Percentiles rank a stretch among this genome's conserved stretches.
phyloP scores from a whole-genome alignment of 2,113 vertebrate species.

The Lamprotornis superbus region DNA sequence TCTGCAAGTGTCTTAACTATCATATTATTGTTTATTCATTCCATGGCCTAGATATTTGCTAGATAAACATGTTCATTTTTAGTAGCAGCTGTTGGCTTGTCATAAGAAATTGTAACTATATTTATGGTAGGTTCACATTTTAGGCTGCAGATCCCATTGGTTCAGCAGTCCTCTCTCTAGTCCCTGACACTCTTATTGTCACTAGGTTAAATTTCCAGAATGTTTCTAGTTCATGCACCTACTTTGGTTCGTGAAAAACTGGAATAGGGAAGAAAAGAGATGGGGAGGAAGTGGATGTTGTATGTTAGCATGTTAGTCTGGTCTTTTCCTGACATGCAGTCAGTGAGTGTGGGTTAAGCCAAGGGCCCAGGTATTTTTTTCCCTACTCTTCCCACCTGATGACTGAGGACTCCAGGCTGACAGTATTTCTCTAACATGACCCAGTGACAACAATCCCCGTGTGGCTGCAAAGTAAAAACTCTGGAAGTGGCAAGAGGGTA shows the following conservation, averaged over 20 bases:
- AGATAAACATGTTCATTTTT: not conserved
- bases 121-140: not conserved
- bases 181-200: not conserved
- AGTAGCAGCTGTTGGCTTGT: not conserved
- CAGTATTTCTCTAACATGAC: not conserved
- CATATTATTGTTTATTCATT: not conserved
- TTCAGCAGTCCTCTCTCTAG: not conserved
- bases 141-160: not conserved
- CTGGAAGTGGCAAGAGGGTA: not conserved
- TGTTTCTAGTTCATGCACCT: not conserved
- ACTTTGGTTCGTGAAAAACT: not conserved
- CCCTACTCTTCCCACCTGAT: not conserved
- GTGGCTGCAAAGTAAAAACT: not conserved
- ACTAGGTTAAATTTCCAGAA: not conserved
- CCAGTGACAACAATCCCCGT: not conserved
- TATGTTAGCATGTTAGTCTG: not conserved
- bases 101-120: not conserved
- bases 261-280: not conserved
- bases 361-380: not conserved
- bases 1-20: not conserved
- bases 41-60: not conserved
- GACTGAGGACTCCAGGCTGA: not conserved
- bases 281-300: not conserved
- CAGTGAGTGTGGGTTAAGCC: not conserved
- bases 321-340: not conserved